A percentile compares a stretch with the other conserved stretches of the same genome.
phyloP scores from a whole-genome alignment of 2,888 invertebrate species.

The Eulithis testata region DNA sequence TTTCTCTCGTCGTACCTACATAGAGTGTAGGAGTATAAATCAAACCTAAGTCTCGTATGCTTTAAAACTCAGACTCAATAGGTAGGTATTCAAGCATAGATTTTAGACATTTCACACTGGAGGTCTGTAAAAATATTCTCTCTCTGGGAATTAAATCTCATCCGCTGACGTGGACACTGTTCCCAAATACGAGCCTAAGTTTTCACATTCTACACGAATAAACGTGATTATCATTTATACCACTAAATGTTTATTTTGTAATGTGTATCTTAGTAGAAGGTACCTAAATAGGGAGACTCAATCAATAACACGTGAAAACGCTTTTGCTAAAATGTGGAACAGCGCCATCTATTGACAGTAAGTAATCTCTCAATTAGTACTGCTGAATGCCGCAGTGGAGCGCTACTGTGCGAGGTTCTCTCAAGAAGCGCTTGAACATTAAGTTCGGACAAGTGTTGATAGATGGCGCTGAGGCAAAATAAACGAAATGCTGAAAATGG shows the following conservation, averaged over 20 bases:
- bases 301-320: slow-evolving; percentile 45
- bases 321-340: slow-evolving; percentile 40
- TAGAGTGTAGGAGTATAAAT: too few relatives aligned
- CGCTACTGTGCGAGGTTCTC: slow-evolving; percentile 39
- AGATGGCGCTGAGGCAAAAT: slow-evolving; percentile 56
- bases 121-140: too few relatives aligned
- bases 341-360: slow-evolving; percentile 65
- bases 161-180: too few relatives aligned
- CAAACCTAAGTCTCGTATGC: too few relatives aligned
- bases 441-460: slow-evolving; percentile 35
- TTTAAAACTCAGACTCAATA: too few relatives aligned
- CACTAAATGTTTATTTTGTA: slow-evolving; percentile 2
- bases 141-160: too few relatives aligned
- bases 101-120: too few relatives aligned
- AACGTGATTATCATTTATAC: too few relatives aligned
- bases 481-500: not conserved
- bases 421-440: not conserved
- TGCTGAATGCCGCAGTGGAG: slow-evolving; percentile 37
- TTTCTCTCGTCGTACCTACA: too few relatives aligned
- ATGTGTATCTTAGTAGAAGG: not conserved
- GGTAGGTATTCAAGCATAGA: too few relatives aligned
- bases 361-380: slow-evolving; percentile 42
- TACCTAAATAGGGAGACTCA: slow-evolving; percentile 5
- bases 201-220: too few relatives aligned
- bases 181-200: too few relatives aligned